Conservation (phyloP, 2,797 vertebrate species). For the Enteromius trimaculatus region DNA sequence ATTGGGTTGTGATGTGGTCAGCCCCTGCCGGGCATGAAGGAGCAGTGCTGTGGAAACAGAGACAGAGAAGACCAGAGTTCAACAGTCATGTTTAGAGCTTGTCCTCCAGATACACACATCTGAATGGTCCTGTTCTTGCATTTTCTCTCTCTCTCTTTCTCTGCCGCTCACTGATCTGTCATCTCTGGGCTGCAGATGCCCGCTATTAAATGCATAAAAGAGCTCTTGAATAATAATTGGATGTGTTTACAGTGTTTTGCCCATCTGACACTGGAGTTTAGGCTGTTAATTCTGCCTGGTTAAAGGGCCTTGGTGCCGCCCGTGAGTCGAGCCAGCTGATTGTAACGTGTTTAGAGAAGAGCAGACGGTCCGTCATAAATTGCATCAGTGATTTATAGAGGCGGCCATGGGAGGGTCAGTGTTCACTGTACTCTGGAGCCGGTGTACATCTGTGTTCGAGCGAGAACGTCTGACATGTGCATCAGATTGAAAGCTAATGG, state of each 20-base stretch:
- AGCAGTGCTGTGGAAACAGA: conserved; percentile 31
- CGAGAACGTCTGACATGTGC: conserved; percentile 1
- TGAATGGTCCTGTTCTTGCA: background rate
- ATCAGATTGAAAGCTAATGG: conserved; percentile 24
- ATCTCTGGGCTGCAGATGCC: conserved; percentile 18
- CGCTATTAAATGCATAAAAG: conserved; percentile 47
- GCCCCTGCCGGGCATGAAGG: conserved; percentile 15
- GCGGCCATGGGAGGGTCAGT: conserved; percentile 38
- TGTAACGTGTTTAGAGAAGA: conserved; percentile 25
- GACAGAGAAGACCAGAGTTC: conserved; percentile 50
- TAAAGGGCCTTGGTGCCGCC: conserved; percentile 26
- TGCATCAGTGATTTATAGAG: conserved; percentile 39
- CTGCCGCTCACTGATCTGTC: conserved; percentile 20
- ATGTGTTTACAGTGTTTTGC: conserved; percentile 29
- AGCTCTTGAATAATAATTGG: conserved; percentile 49
- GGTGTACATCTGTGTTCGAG: conserved; percentile 5
- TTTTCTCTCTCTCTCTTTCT: conserved; percentile 5
- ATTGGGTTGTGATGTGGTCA: conserved; percentile 44
- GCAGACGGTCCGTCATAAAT: conserved; percentile 34
- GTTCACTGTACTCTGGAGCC: conserved; percentile 36
- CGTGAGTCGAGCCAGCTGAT: conserved; percentile 19
- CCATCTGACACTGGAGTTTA: conserved; percentile 15
- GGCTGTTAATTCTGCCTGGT: conserved; percentile 31
- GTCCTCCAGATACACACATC: background rate
- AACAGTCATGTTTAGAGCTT: conserved; percentile 49